Percentiles rank a stretch among this genome's conserved stretches.
These are phyloP conservation scores for Sterrhoptilus dennistouni DNA, from an alignment of 2,113 vertebrate genomes.

Conservation along the genomic window DNA sequence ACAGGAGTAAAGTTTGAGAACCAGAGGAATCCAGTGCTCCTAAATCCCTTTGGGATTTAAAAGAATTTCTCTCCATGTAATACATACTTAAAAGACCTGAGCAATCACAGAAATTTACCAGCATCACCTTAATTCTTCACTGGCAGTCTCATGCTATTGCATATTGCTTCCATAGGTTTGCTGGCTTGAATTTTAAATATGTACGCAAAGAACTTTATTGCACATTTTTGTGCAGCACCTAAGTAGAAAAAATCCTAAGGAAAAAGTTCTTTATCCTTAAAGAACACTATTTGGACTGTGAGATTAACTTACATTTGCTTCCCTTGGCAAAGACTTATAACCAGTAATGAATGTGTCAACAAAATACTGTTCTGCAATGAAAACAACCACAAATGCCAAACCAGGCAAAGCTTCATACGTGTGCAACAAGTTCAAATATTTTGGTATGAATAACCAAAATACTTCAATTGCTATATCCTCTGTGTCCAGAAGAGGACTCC, in stretches of 20 bases:
- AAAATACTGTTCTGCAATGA: background rate
- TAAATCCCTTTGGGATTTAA: background rate
- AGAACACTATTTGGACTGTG: background rate
- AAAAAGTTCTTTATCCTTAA: background rate
- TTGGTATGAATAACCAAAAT: background rate
- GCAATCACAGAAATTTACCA: background rate
- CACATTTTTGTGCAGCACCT: background rate
- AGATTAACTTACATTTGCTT: background rate
- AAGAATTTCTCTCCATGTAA: background rate
- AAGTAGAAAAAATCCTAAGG: background rate
- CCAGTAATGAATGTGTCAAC: background rate
- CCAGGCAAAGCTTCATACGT: background rate
- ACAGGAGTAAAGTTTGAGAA: background rate
- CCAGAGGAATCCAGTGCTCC: background rate
- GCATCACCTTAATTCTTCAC: background rate
- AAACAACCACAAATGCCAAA: background rate
- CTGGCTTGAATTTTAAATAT: background rate
- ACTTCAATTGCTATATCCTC: slow-evolving; percentile 26
- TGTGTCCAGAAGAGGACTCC: slow-evolving; percentile 59
- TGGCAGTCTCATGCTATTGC: background rate
- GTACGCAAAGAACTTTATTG: background rate
- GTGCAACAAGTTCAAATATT: background rate
- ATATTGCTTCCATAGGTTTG: background rate
- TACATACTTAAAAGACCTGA: background rate
- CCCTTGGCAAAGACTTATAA: background rate